Evolutionary conservation across 2,113 vertebrate genomes (phyloP).

Genomic region (Bagarius yarrelli): DNA sequence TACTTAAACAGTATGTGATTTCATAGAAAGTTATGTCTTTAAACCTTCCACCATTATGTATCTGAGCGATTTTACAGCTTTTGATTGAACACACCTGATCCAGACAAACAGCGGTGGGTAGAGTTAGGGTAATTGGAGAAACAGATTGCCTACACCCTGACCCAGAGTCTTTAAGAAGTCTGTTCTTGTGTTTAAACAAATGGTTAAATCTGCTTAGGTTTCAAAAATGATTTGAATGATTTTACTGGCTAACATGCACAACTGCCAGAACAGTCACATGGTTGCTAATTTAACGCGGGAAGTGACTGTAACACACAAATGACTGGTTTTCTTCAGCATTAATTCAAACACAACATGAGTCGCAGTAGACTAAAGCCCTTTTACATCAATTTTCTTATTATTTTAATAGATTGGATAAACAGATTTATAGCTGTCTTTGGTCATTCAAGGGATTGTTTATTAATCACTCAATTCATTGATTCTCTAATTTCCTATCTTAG

Average conservation of each 20-base stretch:
- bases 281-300: background rate
- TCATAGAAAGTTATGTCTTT: no score
- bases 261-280: constrained; percentile 6
- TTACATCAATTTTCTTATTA: constrained; percentile 1
- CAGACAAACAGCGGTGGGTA: no score
- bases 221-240: background rate
- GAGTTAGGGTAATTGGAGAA: no score
- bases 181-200: background rate
- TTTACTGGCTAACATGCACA: background rate
- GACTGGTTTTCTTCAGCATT: constrained; percentile 3
- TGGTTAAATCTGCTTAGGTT: background rate
- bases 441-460: constrained; percentile 66
- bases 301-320: background rate
- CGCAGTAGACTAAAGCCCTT: background rate
- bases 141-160: no score
- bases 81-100: no score
- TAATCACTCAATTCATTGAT: constrained; percentile 70
- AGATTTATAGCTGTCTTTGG: no score
- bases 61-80: no score
- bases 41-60: no score
- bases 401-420: background rate
- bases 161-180: background rate
- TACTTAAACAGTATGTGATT: no score
- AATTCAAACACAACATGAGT: background rate
- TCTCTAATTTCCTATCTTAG: constrained; percentile 47